These are phyloP conservation scores for Balanococcus diminutus DNA, from an alignment of 2,888 invertebrate species.

Conservation along the genomic window DNA sequence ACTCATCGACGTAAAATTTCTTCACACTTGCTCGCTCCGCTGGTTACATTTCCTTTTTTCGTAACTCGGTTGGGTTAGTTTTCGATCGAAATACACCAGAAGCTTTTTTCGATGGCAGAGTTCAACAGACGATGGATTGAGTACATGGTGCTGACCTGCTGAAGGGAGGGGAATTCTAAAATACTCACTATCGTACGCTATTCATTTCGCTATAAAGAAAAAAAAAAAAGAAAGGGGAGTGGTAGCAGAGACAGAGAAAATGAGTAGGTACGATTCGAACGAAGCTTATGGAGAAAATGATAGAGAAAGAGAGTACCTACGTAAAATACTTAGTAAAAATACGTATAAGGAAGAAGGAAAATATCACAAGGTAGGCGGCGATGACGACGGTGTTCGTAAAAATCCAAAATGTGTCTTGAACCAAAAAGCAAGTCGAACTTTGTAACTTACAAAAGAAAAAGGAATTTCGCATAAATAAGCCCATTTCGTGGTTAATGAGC, in stretches of 20 bases:
- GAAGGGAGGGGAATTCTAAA: neutral
- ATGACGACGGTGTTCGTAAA: neutral
- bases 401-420: slow-evolving; percentile 1
- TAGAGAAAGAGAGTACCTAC: neutral
- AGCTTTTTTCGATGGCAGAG: neutral
- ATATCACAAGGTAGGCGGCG: neutral
- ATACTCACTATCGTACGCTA: neutral
- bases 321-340: no score
- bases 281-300: no score
- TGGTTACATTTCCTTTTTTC: neutral
- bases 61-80: neutral
- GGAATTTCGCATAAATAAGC: slow-evolving; percentile 31
- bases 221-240: neutral
- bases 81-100: neutral
- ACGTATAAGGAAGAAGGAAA: neutral
- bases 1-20: neutral
- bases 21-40: neutral
- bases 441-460: slow-evolving; percentile 27
- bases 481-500: slow-evolving; percentile 31
- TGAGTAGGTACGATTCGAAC: neutral
- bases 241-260: neutral
- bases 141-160: no score
- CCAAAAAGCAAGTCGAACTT: slow-evolving; percentile 21
- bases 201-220: neutral
- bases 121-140: neutral